These are phyloP conservation scores for Calypte anna DNA, from an alignment of 2,113 vertebrate species.

Conservation along the genomic window DNA sequence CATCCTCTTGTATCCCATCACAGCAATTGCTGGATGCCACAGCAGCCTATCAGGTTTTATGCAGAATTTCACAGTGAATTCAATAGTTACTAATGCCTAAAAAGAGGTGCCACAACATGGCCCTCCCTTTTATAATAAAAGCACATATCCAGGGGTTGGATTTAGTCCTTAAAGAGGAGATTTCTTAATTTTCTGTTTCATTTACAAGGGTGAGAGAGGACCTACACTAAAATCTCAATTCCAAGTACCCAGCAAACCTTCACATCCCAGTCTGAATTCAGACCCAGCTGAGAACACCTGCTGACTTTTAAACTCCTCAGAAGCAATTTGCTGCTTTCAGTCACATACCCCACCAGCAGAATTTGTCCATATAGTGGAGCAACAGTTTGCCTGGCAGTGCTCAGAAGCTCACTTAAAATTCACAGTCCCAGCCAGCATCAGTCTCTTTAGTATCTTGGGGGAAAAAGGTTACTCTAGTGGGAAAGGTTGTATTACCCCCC, in stretches of 20 bases:
- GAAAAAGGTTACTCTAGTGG: not conserved
- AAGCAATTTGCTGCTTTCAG: not conserved
- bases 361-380: accelerated
- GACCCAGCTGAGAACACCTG: not conserved
- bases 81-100: constrained; percentile 59
- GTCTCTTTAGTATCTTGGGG: not conserved
- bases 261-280: not conserved
- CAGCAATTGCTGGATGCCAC: constrained; percentile 57
- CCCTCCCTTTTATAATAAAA: not conserved
- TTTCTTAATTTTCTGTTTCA: not conserved
- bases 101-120: constrained; percentile 49
- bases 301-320: not conserved
- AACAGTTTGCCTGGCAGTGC: not conserved
- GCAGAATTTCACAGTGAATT: constrained; percentile 62
- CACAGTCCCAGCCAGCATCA: not conserved
- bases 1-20: constrained; percentile 46
- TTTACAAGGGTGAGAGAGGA: not conserved
- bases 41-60: constrained; percentile 69
- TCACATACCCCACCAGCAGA: not conserved
- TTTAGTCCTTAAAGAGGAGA: not conserved
- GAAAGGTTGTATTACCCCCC: not conserved
- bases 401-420: not conserved
- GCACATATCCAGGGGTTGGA: not conserved
- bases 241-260: not conserved
- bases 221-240: not conserved